Conservation (phyloP, 1,140 invertebrate genomes). For the Magallana gigas region DNA sequence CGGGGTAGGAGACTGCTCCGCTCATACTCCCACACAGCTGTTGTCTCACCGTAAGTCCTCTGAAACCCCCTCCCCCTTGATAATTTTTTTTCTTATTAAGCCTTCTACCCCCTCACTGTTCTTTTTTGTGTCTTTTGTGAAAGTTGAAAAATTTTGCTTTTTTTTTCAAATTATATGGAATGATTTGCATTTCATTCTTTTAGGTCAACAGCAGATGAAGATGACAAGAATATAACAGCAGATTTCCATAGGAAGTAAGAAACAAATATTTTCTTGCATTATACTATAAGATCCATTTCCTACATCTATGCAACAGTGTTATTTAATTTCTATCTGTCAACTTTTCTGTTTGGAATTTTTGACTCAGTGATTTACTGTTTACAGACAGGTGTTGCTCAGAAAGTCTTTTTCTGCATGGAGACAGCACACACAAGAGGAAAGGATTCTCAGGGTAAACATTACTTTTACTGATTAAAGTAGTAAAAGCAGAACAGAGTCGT, state of each 20-base stretch:
- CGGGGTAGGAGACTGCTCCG: conserved; percentile 65
- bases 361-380: background rate
- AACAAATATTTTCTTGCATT: no score
- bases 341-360: no score
- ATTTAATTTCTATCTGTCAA: no score
- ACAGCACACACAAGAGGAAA: conserved; percentile 26
- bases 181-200: conserved; percentile 46
- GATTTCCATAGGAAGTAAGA: conserved; percentile 58
- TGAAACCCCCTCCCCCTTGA: background rate
- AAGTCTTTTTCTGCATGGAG: conserved; percentile 49
- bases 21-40: conserved; percentile 66
- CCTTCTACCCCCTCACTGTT: no score
- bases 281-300: no score
- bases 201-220: conserved; percentile 65
- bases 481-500: no score
- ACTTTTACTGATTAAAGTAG: no score
- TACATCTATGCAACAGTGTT: no score
- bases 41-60: conserved; percentile 61
- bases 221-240: conserved; percentile 69
- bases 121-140: no score
- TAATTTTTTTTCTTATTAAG: no score
- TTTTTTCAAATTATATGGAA: background rate
- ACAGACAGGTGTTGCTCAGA: conserved; percentile 38
- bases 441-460: conserved; percentile 28
- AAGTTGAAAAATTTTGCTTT: no score